Evolutionary conservation across 2,888 invertebrate genomes (phyloP).

Genomic region (Bibio marci): DNA sequence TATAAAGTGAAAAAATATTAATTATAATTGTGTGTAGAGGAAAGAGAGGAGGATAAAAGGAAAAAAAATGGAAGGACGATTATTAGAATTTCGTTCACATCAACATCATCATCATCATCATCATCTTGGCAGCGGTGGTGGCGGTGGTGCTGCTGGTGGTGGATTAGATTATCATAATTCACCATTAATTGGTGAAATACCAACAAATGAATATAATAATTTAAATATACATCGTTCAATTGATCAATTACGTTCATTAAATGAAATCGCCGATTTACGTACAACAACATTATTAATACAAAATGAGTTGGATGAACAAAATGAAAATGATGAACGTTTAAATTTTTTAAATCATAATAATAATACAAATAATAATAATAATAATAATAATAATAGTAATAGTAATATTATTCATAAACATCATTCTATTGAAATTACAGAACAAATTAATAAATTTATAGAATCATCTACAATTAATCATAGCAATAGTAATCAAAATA

Average conservation of each 20-base stretch:
- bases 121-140: no score
- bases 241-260: constrained; percentile 39
- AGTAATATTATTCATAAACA: no score
- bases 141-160: constrained; percentile 26
- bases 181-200: constrained; percentile 49
- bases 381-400: no score
- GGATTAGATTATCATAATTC: constrained; percentile 47
- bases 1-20: no score
- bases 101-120: no score
- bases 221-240: constrained; percentile 44
- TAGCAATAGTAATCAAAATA: no score
- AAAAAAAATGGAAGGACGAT: constrained; percentile 35
- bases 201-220: constrained; percentile 42
- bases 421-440: no score
- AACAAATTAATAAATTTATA: no score
- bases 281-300: constrained; percentile 1
- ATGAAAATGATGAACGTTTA: constrained; percentile 4
- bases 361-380: no score
- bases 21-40: no score
- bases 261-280: constrained; percentile 40
- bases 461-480: no score
- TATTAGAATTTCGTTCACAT: constrained; percentile 37
- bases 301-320: background rate
- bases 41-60: no score
- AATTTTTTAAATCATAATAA: background rate